Evolutionary conservation across 2,888 invertebrate genomes (phyloP).

Genomic region (Poecilobothrus nobilitatus): DNA sequence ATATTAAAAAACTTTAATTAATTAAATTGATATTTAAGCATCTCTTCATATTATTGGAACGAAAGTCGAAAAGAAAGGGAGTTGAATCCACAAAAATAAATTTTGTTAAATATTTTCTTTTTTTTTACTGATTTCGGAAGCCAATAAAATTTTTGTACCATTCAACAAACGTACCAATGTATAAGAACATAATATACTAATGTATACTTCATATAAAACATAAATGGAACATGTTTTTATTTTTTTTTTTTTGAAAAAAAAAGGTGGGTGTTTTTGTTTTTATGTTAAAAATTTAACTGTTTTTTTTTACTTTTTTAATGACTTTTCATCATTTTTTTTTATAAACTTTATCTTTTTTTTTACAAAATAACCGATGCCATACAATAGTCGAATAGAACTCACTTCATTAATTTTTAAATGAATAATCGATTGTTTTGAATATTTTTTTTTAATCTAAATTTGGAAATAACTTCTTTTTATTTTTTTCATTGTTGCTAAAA

Average conservation of each 20-base stretch:
- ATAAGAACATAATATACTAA: not conserved
- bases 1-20: too few relatives aligned
- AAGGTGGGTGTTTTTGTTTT: not conserved
- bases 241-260: not conserved
- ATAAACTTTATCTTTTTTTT: not conserved
- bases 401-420: not conserved
- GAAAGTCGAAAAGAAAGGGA: too few relatives aligned
- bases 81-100: too few relatives aligned
- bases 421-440: not conserved
- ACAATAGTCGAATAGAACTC: not conserved
- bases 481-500: too few relatives aligned
- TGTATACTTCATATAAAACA: not conserved
- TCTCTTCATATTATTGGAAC: too few relatives aligned
- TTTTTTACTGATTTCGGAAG: not conserved
- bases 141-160: not conserved
- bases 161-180: not conserved
- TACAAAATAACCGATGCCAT: not conserved
- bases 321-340: not conserved
- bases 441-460: not conserved
- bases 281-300: constrained; percentile 1
- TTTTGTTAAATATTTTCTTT: not conserved
- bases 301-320: constrained; percentile 2
- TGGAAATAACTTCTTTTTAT: too few relatives aligned
- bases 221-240: not conserved
- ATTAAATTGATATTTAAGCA: too few relatives aligned